Conservation (phyloP, 2,888 invertebrate genomes). For the Autographa gamma region DNA sequence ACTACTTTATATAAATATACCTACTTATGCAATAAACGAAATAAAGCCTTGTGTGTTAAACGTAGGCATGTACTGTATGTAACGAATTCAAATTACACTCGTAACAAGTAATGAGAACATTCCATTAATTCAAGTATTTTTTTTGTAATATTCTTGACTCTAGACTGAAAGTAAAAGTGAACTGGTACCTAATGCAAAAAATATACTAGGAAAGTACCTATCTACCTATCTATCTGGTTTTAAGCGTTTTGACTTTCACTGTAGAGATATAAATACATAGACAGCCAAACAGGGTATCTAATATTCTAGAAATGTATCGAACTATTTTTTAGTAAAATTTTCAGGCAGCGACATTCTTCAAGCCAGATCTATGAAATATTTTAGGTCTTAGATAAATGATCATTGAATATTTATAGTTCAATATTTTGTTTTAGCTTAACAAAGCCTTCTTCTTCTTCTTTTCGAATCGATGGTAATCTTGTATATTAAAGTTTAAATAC, state of each 20-base stretch:
- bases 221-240: neutral
- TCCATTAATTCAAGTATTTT: neutral
- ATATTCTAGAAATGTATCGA: neutral
- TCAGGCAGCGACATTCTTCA: too few species aligned
- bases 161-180: constrained; percentile 52
- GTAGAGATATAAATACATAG: constrained; percentile 15
- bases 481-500: too few species aligned
- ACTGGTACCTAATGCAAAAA: constrained; percentile 24
- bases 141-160: constrained; percentile 2
- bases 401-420: too few species aligned
- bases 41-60: neutral
- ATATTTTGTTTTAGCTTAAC: too few species aligned
- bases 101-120: constrained; percentile 4
- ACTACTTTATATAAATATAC: too few species aligned
- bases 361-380: too few species aligned
- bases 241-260: constrained; percentile 47
- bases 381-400: too few species aligned
- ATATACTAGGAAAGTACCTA: constrained; percentile 8
- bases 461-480: too few species aligned
- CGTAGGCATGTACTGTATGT: neutral
- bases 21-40: neutral
- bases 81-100: constrained; percentile 1
- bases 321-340: too few species aligned
- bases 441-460: too few species aligned
- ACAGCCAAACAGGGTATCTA: neutral